Evolutionary conservation across 2,113 vertebrate genomes (phyloP).

Genomic region (Muscicapa adusta): DNA sequence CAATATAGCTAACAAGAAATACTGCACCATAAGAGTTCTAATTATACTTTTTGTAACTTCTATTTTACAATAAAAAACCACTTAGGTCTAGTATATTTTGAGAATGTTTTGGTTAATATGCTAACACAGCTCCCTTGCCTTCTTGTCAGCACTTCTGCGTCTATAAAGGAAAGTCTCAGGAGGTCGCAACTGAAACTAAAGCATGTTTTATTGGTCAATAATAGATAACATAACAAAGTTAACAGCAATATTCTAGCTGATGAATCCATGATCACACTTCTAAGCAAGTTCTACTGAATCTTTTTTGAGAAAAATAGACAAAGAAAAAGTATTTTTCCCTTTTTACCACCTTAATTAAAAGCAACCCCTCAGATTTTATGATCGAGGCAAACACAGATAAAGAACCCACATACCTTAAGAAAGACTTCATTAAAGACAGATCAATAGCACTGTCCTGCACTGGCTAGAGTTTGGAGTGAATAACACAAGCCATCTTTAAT

Average conservation of each 20-base stretch:
- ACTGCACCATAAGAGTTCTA: neutral
- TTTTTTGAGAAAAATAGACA: neutral
- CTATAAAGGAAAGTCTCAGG: neutral
- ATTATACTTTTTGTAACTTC: neutral
- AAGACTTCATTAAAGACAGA: neutral
- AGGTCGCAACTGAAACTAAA: neutral
- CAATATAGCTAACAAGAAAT: constrained; percentile 31
- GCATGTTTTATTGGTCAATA: neutral
- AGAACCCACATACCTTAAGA: neutral
- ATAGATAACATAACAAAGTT: neutral
- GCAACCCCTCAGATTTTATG: neutral
- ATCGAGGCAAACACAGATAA: neutral
- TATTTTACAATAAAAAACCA: neutral
- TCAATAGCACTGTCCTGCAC: neutral
- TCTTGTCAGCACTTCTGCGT: neutral
- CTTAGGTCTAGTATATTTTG: neutral
- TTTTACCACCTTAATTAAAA: neutral
- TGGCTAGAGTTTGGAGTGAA: neutral
- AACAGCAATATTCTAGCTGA: neutral
- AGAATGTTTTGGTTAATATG: neutral
- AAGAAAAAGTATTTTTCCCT: neutral
- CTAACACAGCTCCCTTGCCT: neutral
- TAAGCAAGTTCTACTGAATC: neutral
- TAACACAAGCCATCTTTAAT: neutral
- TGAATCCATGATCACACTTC: neutral